Base-by-base conservation (phyloP, 2,888 invertebrate species). In the Limnephilus lunatus region DNA sequence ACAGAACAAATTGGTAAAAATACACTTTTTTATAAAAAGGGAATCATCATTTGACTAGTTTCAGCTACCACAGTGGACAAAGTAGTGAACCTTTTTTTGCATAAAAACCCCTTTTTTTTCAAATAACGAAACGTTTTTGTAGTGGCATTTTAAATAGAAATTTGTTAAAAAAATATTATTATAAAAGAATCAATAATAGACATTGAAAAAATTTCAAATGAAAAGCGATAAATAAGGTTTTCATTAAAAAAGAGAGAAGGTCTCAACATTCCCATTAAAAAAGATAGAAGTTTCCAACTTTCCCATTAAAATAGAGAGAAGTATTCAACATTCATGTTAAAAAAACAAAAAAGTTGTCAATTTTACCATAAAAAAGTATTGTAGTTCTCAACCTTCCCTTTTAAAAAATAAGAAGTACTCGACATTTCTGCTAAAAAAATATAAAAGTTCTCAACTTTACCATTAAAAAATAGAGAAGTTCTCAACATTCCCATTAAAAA, bases 141-240 rank as follows among this genome's bases (percentile, higher is more conserved):
- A n/a, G 25, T 68, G 53, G 53, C 4, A 19, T 53, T 53, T 15
- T 15, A 14, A 15, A 85, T 44, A 85, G n/a, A 85, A 44, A 2
- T 85, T 85, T 35, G 32, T 25, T 9, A 39, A 85, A 85, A 86
- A 48, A 25, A 19, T 25, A 4, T 35, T 32, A 83, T 83, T 30
- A 86, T 86, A 48, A 86, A 86, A 14, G 39, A 85, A 85, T 85
- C 44, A 86, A 86, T 30, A 86, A 85, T 44, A 85, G 7, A 86
- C 48, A 30, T 44, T 44, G 25, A 44, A 86, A 39, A 68, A 0
- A 44, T 48, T 48, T 44, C n/a, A 35, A 25, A n/a, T 9, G 19
- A 85, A 86, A n/a, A n/a, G 86, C 12, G 30, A 44, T 44, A 86
- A 48, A n/a, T 35, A 25, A 25, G 0, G 15, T 68, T 68, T 25